Evolutionary conservation across 2,888 invertebrate species (phyloP), one percentile per base, ranked within the genome.

Genomic region (Hemicrepidius hirtus): DNA sequence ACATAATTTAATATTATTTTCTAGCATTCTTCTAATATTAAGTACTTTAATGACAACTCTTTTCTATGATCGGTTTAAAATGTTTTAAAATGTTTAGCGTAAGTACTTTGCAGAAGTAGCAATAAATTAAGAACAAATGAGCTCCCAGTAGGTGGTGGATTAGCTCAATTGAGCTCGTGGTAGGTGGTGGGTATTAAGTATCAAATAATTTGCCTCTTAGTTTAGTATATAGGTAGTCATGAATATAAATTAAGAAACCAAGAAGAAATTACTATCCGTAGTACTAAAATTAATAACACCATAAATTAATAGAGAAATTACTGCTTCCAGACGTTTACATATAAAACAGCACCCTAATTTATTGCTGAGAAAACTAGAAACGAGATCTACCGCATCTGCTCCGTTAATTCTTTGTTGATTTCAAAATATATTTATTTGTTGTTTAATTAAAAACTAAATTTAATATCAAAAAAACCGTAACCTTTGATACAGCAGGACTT

Each of bases 261-360:
- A 57, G 18, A 66, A 66, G 20, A 35, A 59, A 67, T 53, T 24
- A 28, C 55, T 53, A 44, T 16, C 20, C 6, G 57, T 37, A 59
- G 46, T n/a, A n/a, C n/a, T 67, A 67, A 67, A 67, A 67, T 67
- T 57, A 67, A 57, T 67, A 59, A 35, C 16, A 10, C 41, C 37
- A 59, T 67, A 59, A 67, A 67, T 67, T 67, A 67, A 46, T 66
- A 41, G 41, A 66, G 53, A 65, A 65, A 55, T 66, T 66, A 55
- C 28, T 28, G 9, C 55, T n/a, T 55, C 40, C 53, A 53, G 53
- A 66, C 49, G 63, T 28, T 4, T 37, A 20, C 37, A 57, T 57
- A 57, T 57, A 21, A 37, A 49, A 18, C 35, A 32, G n/a, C 9
- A 12, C 12, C 32, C 35, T 32, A 35, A 44, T 66, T 50, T 55